Evolutionary conservation across 2,113 vertebrate genomes (phyloP), one percentile per base, ranked within the genome.

Genomic region (Microcebus ravelobensis): DNA sequence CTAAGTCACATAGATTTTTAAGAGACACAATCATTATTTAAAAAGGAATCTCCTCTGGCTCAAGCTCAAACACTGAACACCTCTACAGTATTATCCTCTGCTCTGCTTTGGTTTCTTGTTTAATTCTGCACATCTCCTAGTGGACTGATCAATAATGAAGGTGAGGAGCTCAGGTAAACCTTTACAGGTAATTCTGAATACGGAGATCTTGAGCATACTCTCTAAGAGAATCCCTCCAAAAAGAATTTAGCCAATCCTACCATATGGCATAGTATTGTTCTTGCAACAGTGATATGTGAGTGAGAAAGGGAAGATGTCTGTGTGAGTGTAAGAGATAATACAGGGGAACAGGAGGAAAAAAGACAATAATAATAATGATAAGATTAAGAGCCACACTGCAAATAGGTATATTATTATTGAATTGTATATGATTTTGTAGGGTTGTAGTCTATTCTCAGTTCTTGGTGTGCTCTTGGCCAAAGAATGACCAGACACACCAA

Each of bases 181-280:
- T 79, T 76, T 34, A 21, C 8, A 36, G 42, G 70, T 81, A 74
- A 59, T 34, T 74, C 20, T 52, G 15, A 48, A 52, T 23, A 21
- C 2, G 20, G 42, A 70, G 42, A 34, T 25, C 27, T 84, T 23
- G 17, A 74, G 23, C 74, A 74, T 17, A 14, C 4, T 52, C 36
- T 74, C 48, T n/a, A 8, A 11, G 55, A 84, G 39, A 74, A 42
- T 31, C 36, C 29, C 20, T 42, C 6, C n/a, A 65, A 63, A 88
- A 63, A 45, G n/a, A 97, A 74, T 74, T 25, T 4, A 95, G 52
- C 36, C 61, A 96, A 81, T 84, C 74, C 82, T 86, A 36, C 39
- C 70, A 81, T 94, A 81, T 10, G 65, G 39, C 48, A 34, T 18
- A 42, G 87, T 11, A 42, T 15, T 50, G 50, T 65, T 68, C 59